phyloP scores from a whole-genome alignment of 2,113 vertebrate genomes.

The Limanda limanda region DNA sequence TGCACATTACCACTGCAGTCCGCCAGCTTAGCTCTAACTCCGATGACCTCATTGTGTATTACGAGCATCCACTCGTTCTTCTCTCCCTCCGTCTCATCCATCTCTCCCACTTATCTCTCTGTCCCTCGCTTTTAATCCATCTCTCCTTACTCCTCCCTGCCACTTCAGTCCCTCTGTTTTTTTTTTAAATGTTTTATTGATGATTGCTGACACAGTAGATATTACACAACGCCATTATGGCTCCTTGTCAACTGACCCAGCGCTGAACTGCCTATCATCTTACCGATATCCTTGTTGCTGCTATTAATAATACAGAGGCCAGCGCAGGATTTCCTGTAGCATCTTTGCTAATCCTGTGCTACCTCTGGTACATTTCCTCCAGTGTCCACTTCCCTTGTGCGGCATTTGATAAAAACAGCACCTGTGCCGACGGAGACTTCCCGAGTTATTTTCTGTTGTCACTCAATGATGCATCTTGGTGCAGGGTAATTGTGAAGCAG shows the following conservation, averaged over 20 bases:
- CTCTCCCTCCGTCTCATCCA: background rate
- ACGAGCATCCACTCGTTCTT: conserved; percentile 28
- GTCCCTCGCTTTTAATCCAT: conserved; percentile 4
- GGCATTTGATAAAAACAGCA: conserved; percentile 15
- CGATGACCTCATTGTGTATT: conserved; percentile 58
- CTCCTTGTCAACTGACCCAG: conserved; percentile 45
- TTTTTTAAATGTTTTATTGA: conserved; percentile 45
- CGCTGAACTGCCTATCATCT: conserved; percentile 62
- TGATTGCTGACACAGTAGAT: conserved; percentile 9
- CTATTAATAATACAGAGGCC: conserved; percentile 71
- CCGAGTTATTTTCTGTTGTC: conserved; percentile 12
- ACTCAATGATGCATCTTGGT: background rate
- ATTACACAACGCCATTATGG: conserved; percentile 43
- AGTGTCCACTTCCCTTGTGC: conserved; percentile 13
- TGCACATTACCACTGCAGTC: conserved; percentile 37
- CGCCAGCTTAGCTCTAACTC: conserved; percentile 36
- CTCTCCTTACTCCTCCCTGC: background rate
- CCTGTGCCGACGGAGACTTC: background rate
- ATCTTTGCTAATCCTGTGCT: conserved; percentile 63
- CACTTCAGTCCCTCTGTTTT: background rate
- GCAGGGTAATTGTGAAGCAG: background rate
- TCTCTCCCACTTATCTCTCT: conserved; percentile 22
- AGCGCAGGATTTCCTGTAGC: conserved; percentile 67
- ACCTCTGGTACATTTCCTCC: conserved; percentile 44
- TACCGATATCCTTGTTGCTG: conserved; percentile 45